phyloP scores from a whole-genome alignment of 2,113 vertebrate species.

The Oreochromis tanganicae region DNA sequence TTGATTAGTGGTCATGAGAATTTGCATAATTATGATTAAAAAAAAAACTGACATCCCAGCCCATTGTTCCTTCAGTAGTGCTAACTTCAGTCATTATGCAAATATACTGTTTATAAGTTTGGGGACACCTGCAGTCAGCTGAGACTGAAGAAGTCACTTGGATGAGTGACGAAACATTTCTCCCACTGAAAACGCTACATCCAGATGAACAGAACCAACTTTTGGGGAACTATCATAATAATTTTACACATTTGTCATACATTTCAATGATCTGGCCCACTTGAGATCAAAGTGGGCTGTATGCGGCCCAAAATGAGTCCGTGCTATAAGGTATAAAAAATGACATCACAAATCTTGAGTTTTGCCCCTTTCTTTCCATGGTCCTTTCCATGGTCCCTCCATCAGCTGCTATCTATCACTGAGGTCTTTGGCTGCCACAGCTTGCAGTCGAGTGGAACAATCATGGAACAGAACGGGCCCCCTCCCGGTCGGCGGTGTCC shows the following conservation, averaged over 20 bases:
- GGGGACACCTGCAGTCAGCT: not conserved
- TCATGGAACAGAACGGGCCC: constrained; percentile 34
- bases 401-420: constrained; percentile 34
- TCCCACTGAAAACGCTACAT: not conserved
- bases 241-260: not conserved
- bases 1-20: not conserved
- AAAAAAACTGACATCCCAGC: accelerated
- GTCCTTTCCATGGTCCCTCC: not conserved
- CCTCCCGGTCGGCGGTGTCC: not conserved
- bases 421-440: constrained; percentile 36
- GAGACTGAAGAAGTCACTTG: not conserved
- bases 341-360: not conserved
- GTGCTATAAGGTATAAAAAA: not conserved
- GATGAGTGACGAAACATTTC: not conserved
- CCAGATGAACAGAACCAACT: not conserved
- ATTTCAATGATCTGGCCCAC: not conserved
- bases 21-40: not conserved
- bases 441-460: constrained; percentile 41
- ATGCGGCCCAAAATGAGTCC: not conserved
- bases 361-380: not conserved
- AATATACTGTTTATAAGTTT: not conserved
- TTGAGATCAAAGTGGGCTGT: not conserved
- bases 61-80: not conserved
- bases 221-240: not conserved
- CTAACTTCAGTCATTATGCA: not conserved